Conservation (phyloP, 2,888 invertebrate species). For the Patella caerulea region DNA sequence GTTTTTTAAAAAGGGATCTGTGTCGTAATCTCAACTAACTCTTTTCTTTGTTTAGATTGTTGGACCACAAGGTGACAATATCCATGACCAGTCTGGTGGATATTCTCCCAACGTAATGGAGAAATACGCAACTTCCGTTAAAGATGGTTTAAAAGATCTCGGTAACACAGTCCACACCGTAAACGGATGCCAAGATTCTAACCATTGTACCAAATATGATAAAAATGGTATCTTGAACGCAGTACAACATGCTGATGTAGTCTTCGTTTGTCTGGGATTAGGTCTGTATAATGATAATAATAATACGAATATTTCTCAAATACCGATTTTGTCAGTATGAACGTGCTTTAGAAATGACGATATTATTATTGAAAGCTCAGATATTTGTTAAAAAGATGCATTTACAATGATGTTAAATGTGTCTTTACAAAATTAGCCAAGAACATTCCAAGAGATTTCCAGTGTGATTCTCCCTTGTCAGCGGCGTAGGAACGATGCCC, state of each 20-base stretch:
- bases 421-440: too few relatives aligned
- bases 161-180: constrained; percentile 44
- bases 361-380: too few relatives aligned
- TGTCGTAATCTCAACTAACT: too few relatives aligned
- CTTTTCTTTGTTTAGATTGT: constrained; percentile 47
- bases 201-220: constrained; percentile 50
- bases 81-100: constrained; percentile 57
- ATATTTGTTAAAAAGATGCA: too few relatives aligned
- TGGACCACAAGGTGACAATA: constrained; percentile 65
- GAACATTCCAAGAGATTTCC: too few relatives aligned
- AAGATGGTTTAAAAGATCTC: constrained; percentile 43
- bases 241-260: constrained; percentile 43
- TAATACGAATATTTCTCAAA: too few relatives aligned
- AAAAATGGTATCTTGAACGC: constrained; percentile 40
- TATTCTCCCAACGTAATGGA: constrained; percentile 52
- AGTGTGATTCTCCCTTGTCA: too few relatives aligned
- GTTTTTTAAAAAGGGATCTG: too few relatives aligned
- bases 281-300: constrained; percentile 30
- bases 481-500: too few relatives aligned
- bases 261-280: constrained; percentile 62
- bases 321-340: too few relatives aligned
- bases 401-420: too few relatives aligned
- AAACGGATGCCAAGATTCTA: constrained; percentile 51
- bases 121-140: constrained; percentile 50
- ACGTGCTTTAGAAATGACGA: too few relatives aligned